These are phyloP conservation scores for Doris montereyensis DNA, from an alignment of 2,888 invertebrate genomes.

Conservation along the genomic window DNA sequence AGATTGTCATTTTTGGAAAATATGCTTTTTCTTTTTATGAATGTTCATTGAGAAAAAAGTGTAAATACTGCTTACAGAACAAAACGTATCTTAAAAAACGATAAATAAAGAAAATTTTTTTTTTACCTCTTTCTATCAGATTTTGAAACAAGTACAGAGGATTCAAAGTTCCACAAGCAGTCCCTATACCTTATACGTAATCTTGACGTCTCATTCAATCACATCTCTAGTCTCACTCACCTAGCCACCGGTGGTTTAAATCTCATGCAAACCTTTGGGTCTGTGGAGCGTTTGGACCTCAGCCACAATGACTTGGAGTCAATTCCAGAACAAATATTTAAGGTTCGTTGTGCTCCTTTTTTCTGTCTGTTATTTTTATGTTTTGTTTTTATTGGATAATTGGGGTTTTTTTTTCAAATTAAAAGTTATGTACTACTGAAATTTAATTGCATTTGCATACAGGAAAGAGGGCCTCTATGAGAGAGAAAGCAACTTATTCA, in stretches of 20 bases:
- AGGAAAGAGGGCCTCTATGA: no score
- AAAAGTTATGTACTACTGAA: background rate
- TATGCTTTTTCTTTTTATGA: no score
- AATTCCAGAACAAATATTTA: constrained; percentile 57
- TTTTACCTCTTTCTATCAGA: constrained; percentile 47
- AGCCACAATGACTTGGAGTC: constrained; percentile 52
- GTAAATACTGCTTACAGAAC: no score
- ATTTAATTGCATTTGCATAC: no score
- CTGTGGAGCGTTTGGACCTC: constrained; percentile 54
- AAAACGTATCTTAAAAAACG: no score
- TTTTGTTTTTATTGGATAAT: background rate
- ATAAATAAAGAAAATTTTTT: no score
- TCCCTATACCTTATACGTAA: constrained; percentile 36
- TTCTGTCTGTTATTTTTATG: background rate
- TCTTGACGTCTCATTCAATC: constrained; percentile 60
- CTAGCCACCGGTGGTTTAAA: constrained; percentile 45
- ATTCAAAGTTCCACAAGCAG: background rate
- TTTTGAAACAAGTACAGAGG: constrained; percentile 50
- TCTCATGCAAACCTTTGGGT: constrained; percentile 45
- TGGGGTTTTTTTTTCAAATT: background rate
- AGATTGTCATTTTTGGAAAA: no score
- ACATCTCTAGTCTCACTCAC: constrained; percentile 47
- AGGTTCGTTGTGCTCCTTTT: constrained; percentile 46
- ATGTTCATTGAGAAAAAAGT: no score
- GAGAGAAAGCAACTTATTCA: no score